Conservation (phyloP, 2,113 vertebrate genomes). For the Psettodes erumei region DNA sequence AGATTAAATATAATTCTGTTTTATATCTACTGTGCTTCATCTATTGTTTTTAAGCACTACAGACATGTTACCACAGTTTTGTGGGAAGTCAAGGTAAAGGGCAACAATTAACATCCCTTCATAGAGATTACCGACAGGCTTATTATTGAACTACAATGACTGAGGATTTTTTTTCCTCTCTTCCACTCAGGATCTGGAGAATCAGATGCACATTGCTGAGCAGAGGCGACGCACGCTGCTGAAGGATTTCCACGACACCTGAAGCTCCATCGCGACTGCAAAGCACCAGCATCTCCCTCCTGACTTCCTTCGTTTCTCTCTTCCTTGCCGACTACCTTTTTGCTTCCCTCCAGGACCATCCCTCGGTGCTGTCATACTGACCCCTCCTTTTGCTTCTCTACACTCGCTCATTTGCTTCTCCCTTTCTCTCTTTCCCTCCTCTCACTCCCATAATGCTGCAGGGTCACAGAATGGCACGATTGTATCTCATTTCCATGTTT, state of each 20-base stretch:
- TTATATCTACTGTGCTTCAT: neutral
- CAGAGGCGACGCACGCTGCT: constrained; percentile 98
- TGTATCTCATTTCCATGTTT: constrained; percentile 56
- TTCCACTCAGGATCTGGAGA: constrained; percentile 92
- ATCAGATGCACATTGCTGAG: constrained; percentile 99
- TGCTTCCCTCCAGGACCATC: constrained; percentile 51
- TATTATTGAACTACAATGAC: neutral
- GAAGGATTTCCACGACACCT: constrained; percentile 99
- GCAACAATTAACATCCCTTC: too few species aligned
- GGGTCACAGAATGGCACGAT: constrained; percentile 74
- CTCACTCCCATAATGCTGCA: constrained; percentile 63
- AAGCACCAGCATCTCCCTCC: constrained; percentile 71
- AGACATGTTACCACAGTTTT: neutral
- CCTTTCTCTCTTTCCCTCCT: constrained; percentile 32
- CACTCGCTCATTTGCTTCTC: constrained; percentile 38
- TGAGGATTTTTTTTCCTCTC: constrained; percentile 24
- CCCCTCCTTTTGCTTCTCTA: constrained; percentile 31
- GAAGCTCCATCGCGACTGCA: constrained; percentile 73
- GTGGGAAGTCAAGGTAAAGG: too few species aligned
- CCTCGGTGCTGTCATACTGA: constrained; percentile 39
- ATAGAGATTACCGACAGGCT: neutral
- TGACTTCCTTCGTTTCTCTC: constrained; percentile 7
- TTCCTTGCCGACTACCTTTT: constrained; percentile 39
- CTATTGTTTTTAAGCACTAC: neutral
- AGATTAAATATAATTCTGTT: neutral